Evolutionary conservation across 2,888 invertebrate species (phyloP).

Genomic region (Himalopsyche kuldschensis): DNA sequence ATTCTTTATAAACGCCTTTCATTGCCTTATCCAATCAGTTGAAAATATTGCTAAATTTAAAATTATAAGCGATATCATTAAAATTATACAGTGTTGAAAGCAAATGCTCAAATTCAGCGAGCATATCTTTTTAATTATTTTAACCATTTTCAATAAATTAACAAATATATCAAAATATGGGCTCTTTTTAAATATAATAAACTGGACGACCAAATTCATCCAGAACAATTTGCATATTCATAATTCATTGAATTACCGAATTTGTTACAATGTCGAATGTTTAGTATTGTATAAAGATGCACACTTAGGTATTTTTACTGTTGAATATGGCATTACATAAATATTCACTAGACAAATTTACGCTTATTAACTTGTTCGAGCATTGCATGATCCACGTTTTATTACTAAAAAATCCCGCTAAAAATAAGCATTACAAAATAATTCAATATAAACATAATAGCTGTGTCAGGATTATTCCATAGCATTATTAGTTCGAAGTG

Average conservation of each 20-base stretch:
- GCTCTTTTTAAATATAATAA: background rate
- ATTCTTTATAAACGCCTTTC: background rate
- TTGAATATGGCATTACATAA: background rate
- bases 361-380: background rate
- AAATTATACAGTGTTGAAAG: background rate
- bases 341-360: background rate
- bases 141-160: background rate
- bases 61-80: background rate
- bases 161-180: background rate
- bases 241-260: background rate
- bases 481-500: too few relatives aligned
- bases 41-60: background rate
- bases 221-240: background rate
- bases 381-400: background rate
- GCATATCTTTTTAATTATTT: background rate
- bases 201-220: background rate
- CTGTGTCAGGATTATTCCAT: too few relatives aligned
- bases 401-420: too few relatives aligned
- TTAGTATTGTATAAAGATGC: background rate
- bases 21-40: background rate
- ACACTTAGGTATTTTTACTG: background rate
- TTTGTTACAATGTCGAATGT: background rate
- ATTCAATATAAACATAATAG: too few relatives aligned
- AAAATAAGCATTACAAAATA: too few relatives aligned
- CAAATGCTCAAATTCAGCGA: background rate